Percentiles rank a stretch among this genome's conserved stretches.
phyloP scores from a whole-genome alignment of 2,113 vertebrate species.

The Lophochroa leadbeateri region DNA sequence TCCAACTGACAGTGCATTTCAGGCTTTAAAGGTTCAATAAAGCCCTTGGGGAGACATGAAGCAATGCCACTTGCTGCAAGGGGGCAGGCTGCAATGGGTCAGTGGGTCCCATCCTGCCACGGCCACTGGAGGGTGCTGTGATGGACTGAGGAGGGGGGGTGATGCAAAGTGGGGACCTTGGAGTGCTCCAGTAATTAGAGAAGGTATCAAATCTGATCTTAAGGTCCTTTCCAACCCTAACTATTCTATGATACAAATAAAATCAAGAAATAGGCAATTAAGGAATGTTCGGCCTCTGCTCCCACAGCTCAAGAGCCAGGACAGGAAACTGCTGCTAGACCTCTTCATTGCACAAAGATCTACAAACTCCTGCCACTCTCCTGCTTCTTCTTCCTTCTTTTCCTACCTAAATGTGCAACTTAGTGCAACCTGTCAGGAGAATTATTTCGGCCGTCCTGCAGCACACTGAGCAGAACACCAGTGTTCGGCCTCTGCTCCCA shows the following conservation, averaged over 20 bases:
- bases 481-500: too few relatives aligned
- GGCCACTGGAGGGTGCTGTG: not conserved
- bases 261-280: not conserved
- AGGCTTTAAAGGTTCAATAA: constrained; percentile 8
- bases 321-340: too few relatives aligned
- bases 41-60: not conserved
- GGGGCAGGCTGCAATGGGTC: rapidly evolving
- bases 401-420: too few relatives aligned
- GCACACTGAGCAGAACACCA: too few relatives aligned
- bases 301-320: too few relatives aligned
- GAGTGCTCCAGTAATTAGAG: not conserved
- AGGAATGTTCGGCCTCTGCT: too few relatives aligned
- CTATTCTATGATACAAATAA: not conserved
- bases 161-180: not conserved
- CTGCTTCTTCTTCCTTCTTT: too few relatives aligned
- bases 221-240: too few relatives aligned
- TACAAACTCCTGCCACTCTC: too few relatives aligned
- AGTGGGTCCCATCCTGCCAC: not conserved
- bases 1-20: rapidly evolving
- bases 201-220: not conserved
- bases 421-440: too few relatives aligned
- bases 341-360: too few relatives aligned
- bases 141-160: not conserved
- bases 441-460: too few relatives aligned
- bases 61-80: not conserved